These are phyloP conservation scores for Tenebrio molitor DNA, from an alignment of 1,140 invertebrate species.

Conservation along the genomic window DNA sequence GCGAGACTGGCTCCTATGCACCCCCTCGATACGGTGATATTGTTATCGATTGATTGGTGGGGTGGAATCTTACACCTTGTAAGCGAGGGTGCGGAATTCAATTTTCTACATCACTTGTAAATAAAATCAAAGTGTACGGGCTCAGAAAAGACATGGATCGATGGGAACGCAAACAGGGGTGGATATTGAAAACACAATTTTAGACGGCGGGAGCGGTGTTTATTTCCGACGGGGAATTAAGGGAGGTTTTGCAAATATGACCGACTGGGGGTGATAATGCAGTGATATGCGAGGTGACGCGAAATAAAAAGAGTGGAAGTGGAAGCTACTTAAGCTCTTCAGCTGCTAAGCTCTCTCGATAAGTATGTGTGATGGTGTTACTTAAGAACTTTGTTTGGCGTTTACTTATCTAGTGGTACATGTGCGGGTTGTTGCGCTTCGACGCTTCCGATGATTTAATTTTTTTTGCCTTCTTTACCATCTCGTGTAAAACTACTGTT, in stretches of 20 bases:
- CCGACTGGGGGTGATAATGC: not conserved
- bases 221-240: constrained; percentile 5
- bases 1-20: constrained; percentile 14
- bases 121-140: constrained; percentile 65
- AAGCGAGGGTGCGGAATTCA: constrained; percentile 64
- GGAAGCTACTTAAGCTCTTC: not conserved
- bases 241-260: not conserved
- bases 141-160: constrained; percentile 58
- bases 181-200: not conserved
- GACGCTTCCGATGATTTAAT: constrained; percentile 1
- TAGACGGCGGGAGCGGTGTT: not conserved
- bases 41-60: constrained; percentile 62
- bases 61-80: constrained; percentile 61
- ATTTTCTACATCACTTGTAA: constrained; percentile 67
- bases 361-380: constrained; percentile 20
- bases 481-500: no score
- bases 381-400: constrained; percentile 21
- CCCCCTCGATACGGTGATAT: constrained; percentile 42
- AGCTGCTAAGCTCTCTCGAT: constrained; percentile 12
- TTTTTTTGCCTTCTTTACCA: no score
- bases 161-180: constrained; percentile 41
- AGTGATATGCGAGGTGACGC: no score
- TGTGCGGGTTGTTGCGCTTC: constrained; percentile 14
- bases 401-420: constrained; percentile 12
- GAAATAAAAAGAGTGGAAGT: constrained; percentile 7